Base-by-base conservation (phyloP, 1,140 invertebrate species). In the Drosophila mauritiana region DNA sequence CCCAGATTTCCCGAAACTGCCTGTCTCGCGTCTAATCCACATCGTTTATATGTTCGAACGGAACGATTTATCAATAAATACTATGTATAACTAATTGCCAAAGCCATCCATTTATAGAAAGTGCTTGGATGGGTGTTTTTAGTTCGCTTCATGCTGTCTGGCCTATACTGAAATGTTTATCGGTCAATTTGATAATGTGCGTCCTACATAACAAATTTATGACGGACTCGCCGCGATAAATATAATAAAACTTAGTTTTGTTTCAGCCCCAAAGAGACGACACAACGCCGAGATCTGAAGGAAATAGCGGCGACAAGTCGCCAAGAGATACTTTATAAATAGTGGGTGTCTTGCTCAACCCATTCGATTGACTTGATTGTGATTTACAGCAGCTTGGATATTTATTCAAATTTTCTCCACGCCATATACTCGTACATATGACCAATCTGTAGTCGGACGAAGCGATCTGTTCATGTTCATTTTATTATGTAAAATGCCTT, bases 291-390 rank as follows among this genome's bases (percentile, higher is more conserved):
- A 88, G 88, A 89, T 53, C 80, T 20, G 34, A 68, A 63, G 59
- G 75, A 55, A 57, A 64, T 39, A 45, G 80, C 48, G 80, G 77
- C 81, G 81, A 79, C 59, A 63, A 62, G 61, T 79, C 64, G 79
- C 56, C 56, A 48, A 52, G 34, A 56, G 36, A 72, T 70, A 72
- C 49, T 70, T 73, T 89, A 89, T 77, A 80, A 89, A 89, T 89
- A 89, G 84, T 89, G 84, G 84, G 84, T 85, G 84, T 89, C 79
- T 70, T 58, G 72, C 57, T 56, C 73, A 59, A 37, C 56, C 73
- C 52, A 48, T 86, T 89, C 80, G 80, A 84, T 89, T 84, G 77
- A 80, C 80, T 89, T 89, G 84, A 89, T 89, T 89, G 84, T 89
- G 84, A 89, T 89, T 89, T 89, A 89, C 84, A 84, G 73, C 85